These are phyloP conservation scores for Colinus virginianus DNA, from an alignment of 2,113 vertebrate genomes.

Conservation along the genomic window DNA sequence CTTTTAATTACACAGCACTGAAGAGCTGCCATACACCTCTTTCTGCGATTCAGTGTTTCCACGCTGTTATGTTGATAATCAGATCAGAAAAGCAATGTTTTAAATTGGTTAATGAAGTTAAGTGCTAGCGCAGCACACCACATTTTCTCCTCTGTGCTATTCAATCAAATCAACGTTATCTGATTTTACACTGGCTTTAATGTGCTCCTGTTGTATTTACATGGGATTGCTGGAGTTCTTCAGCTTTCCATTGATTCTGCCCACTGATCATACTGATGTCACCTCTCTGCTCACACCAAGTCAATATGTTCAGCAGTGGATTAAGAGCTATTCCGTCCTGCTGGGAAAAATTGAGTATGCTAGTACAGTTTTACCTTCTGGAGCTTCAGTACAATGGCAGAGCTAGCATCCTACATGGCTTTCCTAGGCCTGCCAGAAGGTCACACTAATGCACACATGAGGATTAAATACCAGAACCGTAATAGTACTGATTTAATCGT, in stretches of 20 bases:
- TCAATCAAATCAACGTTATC: background rate
- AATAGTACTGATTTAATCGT: background rate
- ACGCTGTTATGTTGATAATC: background rate
- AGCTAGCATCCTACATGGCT: rapidly evolving
- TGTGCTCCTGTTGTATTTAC: background rate
- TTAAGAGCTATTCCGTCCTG: background rate
- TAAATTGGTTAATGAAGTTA: background rate
- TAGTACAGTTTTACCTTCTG: background rate
- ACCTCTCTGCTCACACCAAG: background rate
- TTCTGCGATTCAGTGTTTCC: background rate
- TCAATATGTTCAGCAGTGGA: background rate
- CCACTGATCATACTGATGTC: background rate
- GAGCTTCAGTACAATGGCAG: background rate
- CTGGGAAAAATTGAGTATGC: background rate
- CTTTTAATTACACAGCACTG: background rate
- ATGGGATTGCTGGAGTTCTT: background rate
- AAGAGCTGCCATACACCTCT: background rate
- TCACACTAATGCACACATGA: background rate
- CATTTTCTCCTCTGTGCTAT: background rate
- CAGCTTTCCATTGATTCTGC: background rate
- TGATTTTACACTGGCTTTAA: background rate
- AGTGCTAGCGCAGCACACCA: background rate
- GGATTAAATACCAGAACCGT: background rate
- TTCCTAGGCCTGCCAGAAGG: background rate
- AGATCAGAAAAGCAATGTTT: background rate